A percentile compares a stretch with the other conserved stretches of the same genome.
These are phyloP conservation scores for Brachionus plicatilis DNA, from an alignment of 1,140 invertebrate species.

Conservation along the genomic window DNA sequence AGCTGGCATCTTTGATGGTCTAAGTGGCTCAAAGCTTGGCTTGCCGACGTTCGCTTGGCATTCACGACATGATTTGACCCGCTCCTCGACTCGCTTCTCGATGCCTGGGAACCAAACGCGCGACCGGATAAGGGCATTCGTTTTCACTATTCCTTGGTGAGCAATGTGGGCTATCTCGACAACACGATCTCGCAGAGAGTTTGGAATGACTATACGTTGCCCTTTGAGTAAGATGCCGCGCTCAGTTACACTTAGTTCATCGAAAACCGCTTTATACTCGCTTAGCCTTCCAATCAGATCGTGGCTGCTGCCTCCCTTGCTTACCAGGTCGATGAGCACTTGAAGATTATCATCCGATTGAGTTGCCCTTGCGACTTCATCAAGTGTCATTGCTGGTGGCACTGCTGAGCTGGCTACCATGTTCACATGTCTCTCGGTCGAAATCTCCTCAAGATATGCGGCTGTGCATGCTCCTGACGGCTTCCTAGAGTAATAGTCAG, in stretches of 20 bases:
- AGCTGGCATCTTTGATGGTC: background rate
- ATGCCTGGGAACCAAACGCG: background rate
- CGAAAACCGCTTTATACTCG: background rate
- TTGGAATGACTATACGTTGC: background rate
- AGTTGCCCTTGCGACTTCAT: background rate
- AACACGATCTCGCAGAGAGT: background rate
- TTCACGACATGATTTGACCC: background rate
- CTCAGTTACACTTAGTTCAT: background rate
- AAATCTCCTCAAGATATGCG: background rate
- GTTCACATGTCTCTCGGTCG: no score
- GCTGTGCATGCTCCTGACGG: background rate
- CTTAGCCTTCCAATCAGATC: background rate
- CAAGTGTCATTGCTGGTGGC: background rate
- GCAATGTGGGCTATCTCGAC: background rate
- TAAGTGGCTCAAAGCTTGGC: background rate
- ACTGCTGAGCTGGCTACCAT: background rate
- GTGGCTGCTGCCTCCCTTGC: background rate
- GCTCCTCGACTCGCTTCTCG: background rate
- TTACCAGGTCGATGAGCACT: background rate
- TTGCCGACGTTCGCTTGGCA: background rate
- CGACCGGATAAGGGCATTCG: background rate
- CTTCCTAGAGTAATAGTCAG: background rate
- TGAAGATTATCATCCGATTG: background rate
- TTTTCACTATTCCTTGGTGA: conserved; percentile 5
- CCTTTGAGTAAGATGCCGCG: background rate